Base-by-base conservation (phyloP, 2,113 vertebrate species). In the Rhinolophus ferrumequinum region DNA sequence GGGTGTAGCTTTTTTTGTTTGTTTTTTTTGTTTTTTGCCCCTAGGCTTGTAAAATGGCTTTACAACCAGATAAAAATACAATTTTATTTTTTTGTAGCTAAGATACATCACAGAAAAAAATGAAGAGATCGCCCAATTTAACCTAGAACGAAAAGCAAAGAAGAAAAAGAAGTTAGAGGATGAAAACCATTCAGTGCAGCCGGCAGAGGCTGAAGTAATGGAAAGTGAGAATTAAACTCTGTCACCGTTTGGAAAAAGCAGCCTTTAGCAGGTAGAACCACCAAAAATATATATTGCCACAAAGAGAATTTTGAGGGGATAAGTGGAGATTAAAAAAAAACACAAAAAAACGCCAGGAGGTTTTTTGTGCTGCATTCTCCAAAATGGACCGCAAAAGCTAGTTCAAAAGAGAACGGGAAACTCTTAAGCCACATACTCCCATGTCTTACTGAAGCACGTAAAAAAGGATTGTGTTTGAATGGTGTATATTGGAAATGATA, bases 81-180 rank as follows among this genome's bases (percentile, higher is more conserved):
- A 54, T 19, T 4, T 67, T 47, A 16, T 54, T 92, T 58, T 85
- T 64, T 94, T 87, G 1, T 73, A 98, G 98, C 81, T 97, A 35
- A 95, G 95, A 64, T 97, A 97, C 44, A 98, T 98, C 79, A 97
- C 97, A 38, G 87, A 97, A 87, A 97, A 96, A 75, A 96, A 67
- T 24, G 96, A 98, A 62, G 97, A 98, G 52, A 96, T 98, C 5
- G 30, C 96, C 62, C 95, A 96, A 64, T 58, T 21, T 81, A 97
- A 98, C 67, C 58, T 72, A 35, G 98, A 97, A 69, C 96, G 79
- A 35, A 98, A 96, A 70, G 72, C 87, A 35, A 98, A 98, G 96
- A 98, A 97, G 95, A 97, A 95, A 72, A 96, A 97, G 96, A 97
- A 97, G 67, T 19, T 26, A 5, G 94, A 97, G 35, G 58, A 76